phyloP scores from a whole-genome alignment of 2,113 vertebrate species.

The Paradisaea rubra region DNA sequence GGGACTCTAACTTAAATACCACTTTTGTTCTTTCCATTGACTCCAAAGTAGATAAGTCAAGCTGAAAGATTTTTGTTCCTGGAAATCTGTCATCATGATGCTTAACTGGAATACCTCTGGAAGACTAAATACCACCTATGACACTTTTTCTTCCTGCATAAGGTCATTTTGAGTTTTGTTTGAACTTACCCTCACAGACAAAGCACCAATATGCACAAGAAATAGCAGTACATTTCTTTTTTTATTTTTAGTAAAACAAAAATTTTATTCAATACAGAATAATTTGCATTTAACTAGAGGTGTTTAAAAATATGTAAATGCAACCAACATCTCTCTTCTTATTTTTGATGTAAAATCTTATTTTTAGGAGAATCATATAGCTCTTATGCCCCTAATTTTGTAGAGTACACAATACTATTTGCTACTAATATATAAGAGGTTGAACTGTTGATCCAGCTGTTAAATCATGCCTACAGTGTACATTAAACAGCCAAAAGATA shows the following conservation, averaged over 20 bases:
- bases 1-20: not conserved
- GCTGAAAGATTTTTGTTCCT: not conserved
- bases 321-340: not conserved
- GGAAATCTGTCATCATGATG: not conserved
- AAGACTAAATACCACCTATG: not conserved
- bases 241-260: not conserved
- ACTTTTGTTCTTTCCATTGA: not conserved
- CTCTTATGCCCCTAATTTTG: not conserved
- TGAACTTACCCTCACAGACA: not conserved
- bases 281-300: not conserved
- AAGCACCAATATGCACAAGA: not conserved
- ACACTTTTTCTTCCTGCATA: not conserved
- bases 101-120: not conserved
- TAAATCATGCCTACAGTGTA: not conserved
- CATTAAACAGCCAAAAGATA: not conserved
- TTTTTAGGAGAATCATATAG: not conserved
- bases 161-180: not conserved
- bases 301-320: not conserved
- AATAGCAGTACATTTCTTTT: not conserved
- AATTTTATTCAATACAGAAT: not conserved
- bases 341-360: not conserved
- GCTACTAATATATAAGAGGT: not conserved
- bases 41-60: not conserved
- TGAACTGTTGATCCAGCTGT: not conserved
- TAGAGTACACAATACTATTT: not conserved